Evolutionary conservation across 1,140 invertebrate genomes (phyloP).

Genomic region (Meloidogyne floridensis): DNA sequence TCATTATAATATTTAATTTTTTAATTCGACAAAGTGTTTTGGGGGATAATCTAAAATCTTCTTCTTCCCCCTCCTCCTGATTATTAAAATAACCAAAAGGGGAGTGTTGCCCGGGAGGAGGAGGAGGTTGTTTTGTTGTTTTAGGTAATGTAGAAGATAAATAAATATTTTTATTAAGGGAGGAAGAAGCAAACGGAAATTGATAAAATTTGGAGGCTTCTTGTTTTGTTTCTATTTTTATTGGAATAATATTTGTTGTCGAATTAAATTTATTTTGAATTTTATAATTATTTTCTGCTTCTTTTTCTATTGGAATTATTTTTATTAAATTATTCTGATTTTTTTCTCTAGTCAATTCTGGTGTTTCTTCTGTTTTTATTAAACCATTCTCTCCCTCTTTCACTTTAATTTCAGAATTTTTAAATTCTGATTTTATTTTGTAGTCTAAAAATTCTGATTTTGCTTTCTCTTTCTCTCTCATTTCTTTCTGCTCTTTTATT

Average conservation of each 20-base stretch:
- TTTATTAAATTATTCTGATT: background rate
- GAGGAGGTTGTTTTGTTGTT: too few species aligned
- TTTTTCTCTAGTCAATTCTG: background rate
- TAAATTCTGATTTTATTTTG: background rate
- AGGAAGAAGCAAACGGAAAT: background rate
- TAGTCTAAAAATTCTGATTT: too few species aligned
- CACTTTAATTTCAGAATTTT: background rate
- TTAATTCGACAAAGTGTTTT: slow-evolving; percentile 53
- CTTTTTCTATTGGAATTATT: background rate
- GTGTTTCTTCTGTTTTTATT: background rate
- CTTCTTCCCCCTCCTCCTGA: background rate
- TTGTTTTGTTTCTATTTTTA: background rate
- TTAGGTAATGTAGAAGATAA: background rate
- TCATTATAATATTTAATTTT: slow-evolving; percentile 55
- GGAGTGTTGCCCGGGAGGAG: slow-evolving; percentile 2
- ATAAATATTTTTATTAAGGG: background rate
- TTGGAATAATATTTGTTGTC: background rate
- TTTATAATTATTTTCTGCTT: background rate
- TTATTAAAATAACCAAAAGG: slow-evolving; percentile 6
- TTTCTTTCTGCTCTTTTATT: too few species aligned
- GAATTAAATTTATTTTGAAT: background rate
- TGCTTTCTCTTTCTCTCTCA: too few species aligned
- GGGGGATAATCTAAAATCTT: slow-evolving; percentile 36
- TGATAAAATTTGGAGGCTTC: background rate
- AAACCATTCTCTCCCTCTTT: too few species aligned